These are phyloP conservation scores for Mesocentrotus franciscanus DNA, from an alignment of 53 echinoderm and acorn worm genomes.

Conservation along the genomic window DNA sequence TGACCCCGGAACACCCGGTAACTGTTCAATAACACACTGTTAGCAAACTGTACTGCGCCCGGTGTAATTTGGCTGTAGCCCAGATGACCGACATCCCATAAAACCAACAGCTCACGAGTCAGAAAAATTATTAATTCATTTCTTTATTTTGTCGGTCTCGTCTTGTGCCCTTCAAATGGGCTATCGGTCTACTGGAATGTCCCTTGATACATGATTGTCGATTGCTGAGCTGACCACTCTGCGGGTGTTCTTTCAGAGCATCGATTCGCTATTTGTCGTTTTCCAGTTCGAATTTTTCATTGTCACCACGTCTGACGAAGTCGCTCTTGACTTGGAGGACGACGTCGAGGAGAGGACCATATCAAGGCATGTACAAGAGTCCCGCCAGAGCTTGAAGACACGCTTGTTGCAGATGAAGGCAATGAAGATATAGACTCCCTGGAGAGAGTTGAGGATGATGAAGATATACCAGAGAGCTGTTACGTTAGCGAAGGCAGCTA, in stretches of 20 bases:
- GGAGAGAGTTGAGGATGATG: constrained; percentile 56
- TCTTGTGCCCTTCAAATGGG: too few species aligned
- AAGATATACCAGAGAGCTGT: constrained; percentile 62
- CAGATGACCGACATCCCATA: too few species aligned
- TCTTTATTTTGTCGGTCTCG: too few species aligned
- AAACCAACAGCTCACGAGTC: too few species aligned
- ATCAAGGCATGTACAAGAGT: not conserved
- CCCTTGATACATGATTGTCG: too few species aligned
- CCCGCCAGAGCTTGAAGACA: constrained; percentile 74
- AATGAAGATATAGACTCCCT: constrained; percentile 76
- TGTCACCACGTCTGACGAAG: not conserved
- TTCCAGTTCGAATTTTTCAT: not conserved
- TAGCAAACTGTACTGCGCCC: too few species aligned
- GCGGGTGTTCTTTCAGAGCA: not conserved
- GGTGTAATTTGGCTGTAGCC: too few species aligned
- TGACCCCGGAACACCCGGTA: too few species aligned
- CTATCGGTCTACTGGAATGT: too few species aligned
- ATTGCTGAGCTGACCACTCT: too few species aligned
- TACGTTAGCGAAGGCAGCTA: constrained; percentile 71
- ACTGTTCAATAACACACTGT: too few species aligned
- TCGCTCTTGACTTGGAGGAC: constrained; percentile 14
- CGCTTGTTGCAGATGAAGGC: constrained; percentile 67
- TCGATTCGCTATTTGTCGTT: not conserved
- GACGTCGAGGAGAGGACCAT: not conserved
- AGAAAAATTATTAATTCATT: too few species aligned